Conservation (phyloP, 2,888 invertebrate species). For the Mesorhabditis spiculigera region DNA sequence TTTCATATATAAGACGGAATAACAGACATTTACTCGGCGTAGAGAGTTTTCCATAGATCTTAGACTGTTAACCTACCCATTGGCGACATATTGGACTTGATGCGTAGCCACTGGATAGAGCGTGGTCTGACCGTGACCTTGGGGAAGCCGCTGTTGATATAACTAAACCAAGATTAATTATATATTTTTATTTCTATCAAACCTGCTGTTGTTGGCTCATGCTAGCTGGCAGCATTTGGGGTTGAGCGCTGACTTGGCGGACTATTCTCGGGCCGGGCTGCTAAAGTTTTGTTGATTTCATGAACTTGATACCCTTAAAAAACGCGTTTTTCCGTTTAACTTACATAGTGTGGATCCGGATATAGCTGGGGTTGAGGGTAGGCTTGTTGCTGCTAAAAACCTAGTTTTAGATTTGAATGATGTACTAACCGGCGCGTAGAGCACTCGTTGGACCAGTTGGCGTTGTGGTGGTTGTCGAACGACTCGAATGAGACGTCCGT, state of each 20-base stretch:
- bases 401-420: no score
- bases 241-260: not conserved
- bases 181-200: not conserved
- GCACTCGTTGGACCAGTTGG: not conserved
- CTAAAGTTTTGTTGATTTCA: no score
- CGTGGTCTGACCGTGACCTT: not conserved
- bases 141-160: not conserved
- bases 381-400: no score
- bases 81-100: not conserved
- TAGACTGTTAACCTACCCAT: not conserved
- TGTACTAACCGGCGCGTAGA: not conserved
- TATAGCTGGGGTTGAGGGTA: no score
- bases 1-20: no score
- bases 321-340: not conserved
- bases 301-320: no score
- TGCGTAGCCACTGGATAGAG: not conserved
- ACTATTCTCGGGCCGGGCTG: no score
- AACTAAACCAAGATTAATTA: not conserved
- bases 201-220: constrained; percentile 6
- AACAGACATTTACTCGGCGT: no score
- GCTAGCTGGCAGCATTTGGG: not conserved
- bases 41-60: no score
- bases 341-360: not conserved
- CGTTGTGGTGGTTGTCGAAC: not conserved
- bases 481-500: not conserved